Base-by-base conservation (phyloP, 2,113 vertebrate genomes). In the Lathamus discolor region DNA sequence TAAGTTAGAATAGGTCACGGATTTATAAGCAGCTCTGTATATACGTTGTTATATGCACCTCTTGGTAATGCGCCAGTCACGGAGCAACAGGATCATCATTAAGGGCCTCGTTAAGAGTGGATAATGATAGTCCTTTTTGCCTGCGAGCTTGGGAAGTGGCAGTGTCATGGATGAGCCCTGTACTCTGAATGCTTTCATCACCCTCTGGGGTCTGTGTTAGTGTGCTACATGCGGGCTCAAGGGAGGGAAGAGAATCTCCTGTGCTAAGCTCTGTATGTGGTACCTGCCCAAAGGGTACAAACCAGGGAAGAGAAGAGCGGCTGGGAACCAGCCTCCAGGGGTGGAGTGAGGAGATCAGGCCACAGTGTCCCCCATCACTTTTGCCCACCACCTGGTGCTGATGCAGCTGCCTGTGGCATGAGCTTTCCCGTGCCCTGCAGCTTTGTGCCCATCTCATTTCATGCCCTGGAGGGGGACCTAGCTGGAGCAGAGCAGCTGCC, bases 81-180 rank as follows among this genome's bases (percentile, higher is more conserved):
- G 4, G 15, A 91, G 90, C 91, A 94, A 90, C 72, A 66, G 93
- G 90, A 76, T 90, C 96, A 46, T 97, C 93, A 92, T 96, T 96
- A 95, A 92, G 96, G 43, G 75, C 54, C 88, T 96, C 19, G 57
- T 95, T 96, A 95, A 76, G 88, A 79, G 75, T 48, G 57, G 86
- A 85, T 95, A 96, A 95, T 86, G 91, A 92, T 73, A 79, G 72
- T 61, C 33, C 27, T 80, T 88, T 93, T 88, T 55, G 70, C 93
- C 91, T 76, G 52, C 0, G 20, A 92, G 74, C 88, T 86, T 83
- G 93, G 85, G 78, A 79, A 85, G 83, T 8, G 7, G 69, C 39
- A 68, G 57, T 51, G 67, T 68, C 75, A 39, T 15, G 86, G 79
- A 67, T 72, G 62, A 93, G 39, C n/a, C 41, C 0, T 3, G 11